Percentiles rank a stretch among this genome's conserved stretches.
Conservation (phyloP, 2,113 vertebrate genomes). For the Kryptolebias marmoratus region DNA sequence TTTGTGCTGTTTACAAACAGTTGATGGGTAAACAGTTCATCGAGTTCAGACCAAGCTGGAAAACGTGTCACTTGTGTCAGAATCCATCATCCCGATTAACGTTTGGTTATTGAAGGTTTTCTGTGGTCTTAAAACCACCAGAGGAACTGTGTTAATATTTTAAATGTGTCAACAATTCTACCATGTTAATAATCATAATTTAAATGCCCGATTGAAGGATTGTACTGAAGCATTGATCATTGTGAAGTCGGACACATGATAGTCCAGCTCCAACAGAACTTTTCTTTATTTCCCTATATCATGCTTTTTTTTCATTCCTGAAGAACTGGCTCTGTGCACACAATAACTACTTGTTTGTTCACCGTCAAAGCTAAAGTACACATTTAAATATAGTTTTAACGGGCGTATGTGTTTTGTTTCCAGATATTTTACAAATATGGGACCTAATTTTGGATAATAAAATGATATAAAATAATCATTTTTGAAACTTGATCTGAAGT, state of each 20-base stretch:
- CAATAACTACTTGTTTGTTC: background rate
- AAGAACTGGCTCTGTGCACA: background rate
- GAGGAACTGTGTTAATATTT: background rate
- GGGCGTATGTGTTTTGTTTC: background rate
- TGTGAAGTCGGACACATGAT: background rate
- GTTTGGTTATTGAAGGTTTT: slow-evolving; percentile 8
- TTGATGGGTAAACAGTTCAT: background rate
- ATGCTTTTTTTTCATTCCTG: background rate
- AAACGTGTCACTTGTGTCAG: background rate
- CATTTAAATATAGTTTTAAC: background rate
- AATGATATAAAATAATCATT: slow-evolving; percentile 12
- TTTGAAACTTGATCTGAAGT: background rate
- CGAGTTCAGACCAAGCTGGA: slow-evolving; percentile 17
- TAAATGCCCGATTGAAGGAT: background rate
- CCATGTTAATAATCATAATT: background rate
- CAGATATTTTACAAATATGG: slow-evolving; percentile 3
- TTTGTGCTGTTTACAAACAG: slow-evolving; percentile 23
- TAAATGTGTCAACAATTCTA: background rate
- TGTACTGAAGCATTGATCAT: background rate
- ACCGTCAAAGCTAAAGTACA: background rate
- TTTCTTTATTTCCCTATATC: background rate
- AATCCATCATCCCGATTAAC: background rate
- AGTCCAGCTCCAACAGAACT: background rate
- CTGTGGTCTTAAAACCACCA: slow-evolving; percentile 15
- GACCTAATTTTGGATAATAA: slow-evolving; percentile 18